Percentiles rank a stretch among this genome's conserved stretches.
These are phyloP conservation scores for Sipha maydis DNA, from an alignment of 2,888 invertebrate species.

Conservation along the genomic window DNA sequence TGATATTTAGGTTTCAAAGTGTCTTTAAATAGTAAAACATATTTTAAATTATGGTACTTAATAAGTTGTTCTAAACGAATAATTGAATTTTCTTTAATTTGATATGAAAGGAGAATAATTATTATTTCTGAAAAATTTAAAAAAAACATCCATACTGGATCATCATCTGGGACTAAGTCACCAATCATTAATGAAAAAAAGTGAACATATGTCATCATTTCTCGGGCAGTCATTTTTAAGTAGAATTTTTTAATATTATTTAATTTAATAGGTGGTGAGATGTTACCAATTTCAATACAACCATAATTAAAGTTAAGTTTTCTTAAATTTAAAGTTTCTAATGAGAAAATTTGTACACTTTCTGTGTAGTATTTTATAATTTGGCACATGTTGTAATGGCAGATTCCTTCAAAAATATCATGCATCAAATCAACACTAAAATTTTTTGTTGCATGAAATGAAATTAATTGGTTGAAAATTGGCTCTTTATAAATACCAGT, in stretches of 20 bases:
- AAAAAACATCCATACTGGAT: not conserved
- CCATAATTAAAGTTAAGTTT: not conserved
- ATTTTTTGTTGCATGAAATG: not conserved
- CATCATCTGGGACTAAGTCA: not conserved
- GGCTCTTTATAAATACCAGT: too few species aligned
- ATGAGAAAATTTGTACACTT: not conserved
- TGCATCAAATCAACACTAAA: not conserved
- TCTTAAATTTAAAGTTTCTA: not conserved
- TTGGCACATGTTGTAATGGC: slow-evolving; percentile 14
- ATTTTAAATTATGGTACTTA: not conserved
- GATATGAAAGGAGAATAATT: not conserved
- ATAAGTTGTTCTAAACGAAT: slow-evolving; percentile 3
- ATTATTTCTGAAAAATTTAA: not conserved
- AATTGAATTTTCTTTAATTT: not conserved
- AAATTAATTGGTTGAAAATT: too few species aligned
- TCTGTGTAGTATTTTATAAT: slow-evolving; percentile 4
- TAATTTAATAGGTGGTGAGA: not conserved
- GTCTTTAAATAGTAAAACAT: not conserved
- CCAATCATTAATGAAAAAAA: slow-evolving; percentile 2
- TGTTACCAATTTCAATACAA: not conserved
- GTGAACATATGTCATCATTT: not conserved
- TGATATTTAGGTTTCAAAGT: slow-evolving; percentile 1
- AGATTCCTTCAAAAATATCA: not conserved
- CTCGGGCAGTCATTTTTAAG: not conserved
- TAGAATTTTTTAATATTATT: not conserved